Percentiles rank a stretch among this genome's conserved stretches.
Conservation (phyloP, 2,113 vertebrate genomes). For the Istiophorus platypterus region DNA sequence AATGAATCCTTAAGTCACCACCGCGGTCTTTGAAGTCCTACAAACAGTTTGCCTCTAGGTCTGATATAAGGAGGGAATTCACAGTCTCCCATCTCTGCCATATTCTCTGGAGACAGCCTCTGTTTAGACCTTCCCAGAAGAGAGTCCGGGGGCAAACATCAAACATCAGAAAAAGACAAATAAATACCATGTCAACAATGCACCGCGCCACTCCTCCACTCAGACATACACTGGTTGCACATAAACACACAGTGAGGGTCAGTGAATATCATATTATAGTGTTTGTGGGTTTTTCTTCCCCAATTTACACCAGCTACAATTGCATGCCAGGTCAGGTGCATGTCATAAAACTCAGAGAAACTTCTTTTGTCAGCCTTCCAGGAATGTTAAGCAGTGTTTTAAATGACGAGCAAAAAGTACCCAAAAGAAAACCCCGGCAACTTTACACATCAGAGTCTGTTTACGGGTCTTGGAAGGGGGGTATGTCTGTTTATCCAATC, state of each 20-base stretch:
- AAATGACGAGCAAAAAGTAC: not conserved
- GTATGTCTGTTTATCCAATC: not conserved
- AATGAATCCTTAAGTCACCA: not conserved
- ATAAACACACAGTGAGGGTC: not conserved
- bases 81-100: slow-evolving; percentile 5
- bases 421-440: not conserved
- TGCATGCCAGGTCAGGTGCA: not conserved
- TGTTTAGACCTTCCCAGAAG: slow-evolving; percentile 24
- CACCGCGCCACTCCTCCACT: not conserved
- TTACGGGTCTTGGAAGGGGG: not conserved
- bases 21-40: slow-evolving; percentile 32
- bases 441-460: not conserved
- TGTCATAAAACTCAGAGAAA: not conserved
- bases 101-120: slow-evolving; percentile 8
- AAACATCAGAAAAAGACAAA: slow-evolving; percentile 42
- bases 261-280: not conserved
- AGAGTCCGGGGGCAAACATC: slow-evolving; percentile 14
- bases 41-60: slow-evolving; percentile 27
- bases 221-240: not conserved
- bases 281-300: not conserved
- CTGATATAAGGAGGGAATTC: slow-evolving; percentile 27
- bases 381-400: not conserved
- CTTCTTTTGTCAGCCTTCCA: not conserved
- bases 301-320: not conserved
- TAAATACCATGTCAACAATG: slow-evolving; percentile 31